These are phyloP conservation scores for Osmerus mordax DNA, from an alignment of 2,113 vertebrate genomes.

Conservation along the genomic window DNA sequence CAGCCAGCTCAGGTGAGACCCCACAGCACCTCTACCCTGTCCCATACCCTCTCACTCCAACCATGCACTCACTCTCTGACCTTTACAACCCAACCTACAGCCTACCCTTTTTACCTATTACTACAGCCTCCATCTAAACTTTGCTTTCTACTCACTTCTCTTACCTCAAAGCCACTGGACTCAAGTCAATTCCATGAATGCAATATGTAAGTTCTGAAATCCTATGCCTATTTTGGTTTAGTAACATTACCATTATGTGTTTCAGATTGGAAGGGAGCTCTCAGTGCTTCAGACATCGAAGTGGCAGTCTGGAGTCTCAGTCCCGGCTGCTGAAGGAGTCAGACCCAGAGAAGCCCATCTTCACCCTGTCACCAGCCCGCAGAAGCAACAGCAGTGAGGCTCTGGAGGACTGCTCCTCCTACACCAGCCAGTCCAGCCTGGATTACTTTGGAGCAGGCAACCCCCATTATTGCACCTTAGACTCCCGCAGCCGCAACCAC, in stretches of 20 bases:
- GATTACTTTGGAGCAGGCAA: conserved; percentile 77
- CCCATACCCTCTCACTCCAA: conserved; percentile 4
- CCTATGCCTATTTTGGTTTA: not conserved
- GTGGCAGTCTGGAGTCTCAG: conserved; percentile 90
- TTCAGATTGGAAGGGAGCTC: conserved; percentile 79
- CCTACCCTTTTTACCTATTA: not conserved
- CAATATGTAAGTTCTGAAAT: conserved; percentile 1
- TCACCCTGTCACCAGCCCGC: conserved; percentile 80
- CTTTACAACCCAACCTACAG: not conserved
- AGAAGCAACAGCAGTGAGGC: conserved; percentile 89
- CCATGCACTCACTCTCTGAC: not conserved
- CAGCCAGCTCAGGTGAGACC: conserved; percentile 86
- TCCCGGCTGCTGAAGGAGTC: conserved; percentile 73
- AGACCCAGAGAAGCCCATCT: conserved; percentile 76
- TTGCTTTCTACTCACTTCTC: too few relatives aligned
- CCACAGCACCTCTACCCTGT: conserved; percentile 6
- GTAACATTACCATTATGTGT: not conserved
- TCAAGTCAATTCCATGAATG: too few relatives aligned
- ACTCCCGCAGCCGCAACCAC: conserved; percentile 68
- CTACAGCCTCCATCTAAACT: too few relatives aligned
- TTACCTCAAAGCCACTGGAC: too few relatives aligned
- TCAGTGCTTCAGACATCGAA: conserved; percentile 83
- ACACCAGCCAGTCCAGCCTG: conserved; percentile 88
- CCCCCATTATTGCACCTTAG: conserved; percentile 77
- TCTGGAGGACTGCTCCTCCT: conserved; percentile 89